Percentiles rank a stretch among this genome's conserved stretches.
Conservation (phyloP, 2,113 vertebrate species). For the Tauraco erythrolophus region DNA sequence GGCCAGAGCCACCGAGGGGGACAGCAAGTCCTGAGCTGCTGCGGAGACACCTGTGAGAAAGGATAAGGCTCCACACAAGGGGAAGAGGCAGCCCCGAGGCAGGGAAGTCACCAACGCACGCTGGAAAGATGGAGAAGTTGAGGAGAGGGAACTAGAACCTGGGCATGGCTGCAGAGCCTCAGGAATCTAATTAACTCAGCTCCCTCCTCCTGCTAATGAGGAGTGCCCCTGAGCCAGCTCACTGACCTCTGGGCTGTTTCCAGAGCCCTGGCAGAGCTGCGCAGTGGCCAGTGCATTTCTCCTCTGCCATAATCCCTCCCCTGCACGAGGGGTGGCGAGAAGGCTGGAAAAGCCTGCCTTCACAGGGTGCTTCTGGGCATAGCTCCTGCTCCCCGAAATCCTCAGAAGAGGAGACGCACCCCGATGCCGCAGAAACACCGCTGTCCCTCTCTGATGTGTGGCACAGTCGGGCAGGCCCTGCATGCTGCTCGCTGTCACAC, state of each 20-base stretch:
- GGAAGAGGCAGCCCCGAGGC: background rate
- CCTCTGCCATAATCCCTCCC: background rate
- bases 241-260: rapidly evolving
- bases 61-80: background rate
- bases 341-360: background rate
- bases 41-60: background rate
- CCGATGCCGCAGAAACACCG: rapidly evolving
- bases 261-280: background rate
- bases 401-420: background rate
- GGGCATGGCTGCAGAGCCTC: background rate
- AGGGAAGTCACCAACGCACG: background rate
- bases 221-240: background rate
- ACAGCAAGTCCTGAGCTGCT: background rate
- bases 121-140: background rate
- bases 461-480: background rate
- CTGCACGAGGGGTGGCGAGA: rapidly evolving
- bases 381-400: background rate
- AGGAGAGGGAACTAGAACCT: background rate
- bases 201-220: background rate
- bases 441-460: rapidly evolving
- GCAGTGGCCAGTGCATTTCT: rapidly evolving
- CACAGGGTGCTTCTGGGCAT: background rate
- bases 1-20: background rate
- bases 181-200: background rate
- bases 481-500: rapidly evolving